A percentile compares a stretch with the other conserved stretches of the same genome.
Conservation (phyloP, 2,797 vertebrate species). For the Peromyscus eremicus region DNA sequence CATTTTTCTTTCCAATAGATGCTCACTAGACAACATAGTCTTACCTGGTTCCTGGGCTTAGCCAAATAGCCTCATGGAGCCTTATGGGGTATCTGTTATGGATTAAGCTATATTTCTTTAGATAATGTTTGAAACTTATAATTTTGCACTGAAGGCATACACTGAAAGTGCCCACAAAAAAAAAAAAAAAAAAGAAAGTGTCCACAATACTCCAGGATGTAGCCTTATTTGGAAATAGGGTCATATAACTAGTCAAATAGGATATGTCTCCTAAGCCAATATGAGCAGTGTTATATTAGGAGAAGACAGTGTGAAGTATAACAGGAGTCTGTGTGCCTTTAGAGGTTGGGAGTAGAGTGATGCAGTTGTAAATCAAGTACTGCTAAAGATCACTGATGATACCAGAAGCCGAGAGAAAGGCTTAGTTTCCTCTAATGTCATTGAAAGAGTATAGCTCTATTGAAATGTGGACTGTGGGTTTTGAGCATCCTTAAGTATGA, state of each 20-base stretch:
- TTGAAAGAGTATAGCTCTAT: not conserved
- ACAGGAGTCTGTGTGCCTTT: not conserved
- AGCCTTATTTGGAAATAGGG: slow-evolving; percentile 10
- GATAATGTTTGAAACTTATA: not conserved
- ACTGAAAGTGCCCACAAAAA: not conserved
- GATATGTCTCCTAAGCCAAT: not conserved
- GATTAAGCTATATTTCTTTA: not conserved
- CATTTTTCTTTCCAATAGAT: not conserved
- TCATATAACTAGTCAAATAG: not conserved
- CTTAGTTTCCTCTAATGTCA: not conserved
- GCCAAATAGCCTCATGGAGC: not conserved
- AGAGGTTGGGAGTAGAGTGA: not conserved
- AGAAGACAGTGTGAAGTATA: not conserved
- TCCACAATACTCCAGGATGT: not conserved
- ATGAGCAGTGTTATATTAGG: not conserved
- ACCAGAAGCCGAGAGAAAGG: not conserved
- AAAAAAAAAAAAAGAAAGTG: no score
- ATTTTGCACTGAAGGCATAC: not conserved
- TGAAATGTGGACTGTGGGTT: not conserved
- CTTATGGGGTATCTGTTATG: not conserved
- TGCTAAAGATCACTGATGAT: not conserved
- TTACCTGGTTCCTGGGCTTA: not conserved
- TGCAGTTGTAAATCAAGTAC: not conserved
- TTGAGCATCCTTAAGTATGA: not conserved
- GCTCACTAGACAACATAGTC: not conserved